Evolutionary conservation across 2,888 invertebrate species (phyloP), one percentile per base, ranked within the genome.

Genomic region (Stenodema calcarata): DNA sequence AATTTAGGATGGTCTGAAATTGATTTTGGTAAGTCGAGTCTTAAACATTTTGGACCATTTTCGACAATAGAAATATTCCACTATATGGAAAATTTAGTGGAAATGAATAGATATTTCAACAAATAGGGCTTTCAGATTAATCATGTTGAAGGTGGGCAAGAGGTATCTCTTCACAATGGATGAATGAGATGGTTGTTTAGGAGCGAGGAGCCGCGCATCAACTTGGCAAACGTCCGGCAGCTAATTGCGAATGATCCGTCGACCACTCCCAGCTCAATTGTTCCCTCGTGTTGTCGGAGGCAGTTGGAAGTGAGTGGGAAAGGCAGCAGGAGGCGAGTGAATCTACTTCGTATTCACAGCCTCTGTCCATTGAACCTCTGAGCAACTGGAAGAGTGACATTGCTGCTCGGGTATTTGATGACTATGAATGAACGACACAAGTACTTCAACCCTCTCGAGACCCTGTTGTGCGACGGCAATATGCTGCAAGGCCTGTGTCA

Each of bases 201-300:
- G 50, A 50, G 11, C 23, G 6, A 28, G 73, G 35, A 73, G 73
- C 35, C 3, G 76, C 16, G 2, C 4, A 35, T 35, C 44, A 44
- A 78, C 78, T 78, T 44, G 42, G 78, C 30, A 16, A 47, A 80
- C 80, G 80, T 80, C 80, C 50, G 80, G 80, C 28, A 28, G 50
- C 50, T 50, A 50, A 80, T 80, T 47, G 80, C 28, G 78, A 80
- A 80, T 80, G 44, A 80, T 80, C 30, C 30, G 42, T 11, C 18
- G 27, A 47, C 80, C 80, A 47, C 80, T 44, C 80, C 80, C 80
- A 80, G 30, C 50, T 47, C 80, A 50, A 80, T 80, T 80, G 80
- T 80, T 80, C 80, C 44, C 42, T n/a, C 18, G 1, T 28, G 35
- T 18, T n/a, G 73, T 18, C 12, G 42, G 12, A 41, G 41, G 42